Base-by-base conservation (phyloP, 2,113 vertebrate species). In the Dascyllus trimaculatus region DNA sequence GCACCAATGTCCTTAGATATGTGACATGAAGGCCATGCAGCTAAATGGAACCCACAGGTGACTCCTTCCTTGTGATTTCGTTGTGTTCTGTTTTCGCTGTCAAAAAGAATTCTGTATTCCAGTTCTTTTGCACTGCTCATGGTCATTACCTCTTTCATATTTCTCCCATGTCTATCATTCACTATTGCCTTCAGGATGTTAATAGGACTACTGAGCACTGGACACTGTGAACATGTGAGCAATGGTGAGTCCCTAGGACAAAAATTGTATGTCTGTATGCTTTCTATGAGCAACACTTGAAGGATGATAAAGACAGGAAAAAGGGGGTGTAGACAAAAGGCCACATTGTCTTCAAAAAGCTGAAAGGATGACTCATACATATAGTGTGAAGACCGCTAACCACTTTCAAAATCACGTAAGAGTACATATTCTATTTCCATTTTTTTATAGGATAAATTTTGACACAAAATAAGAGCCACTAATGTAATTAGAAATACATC, bases 21-120 rank as follows among this genome's bases (percentile, higher is more conserved):
- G 83, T 92, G 89, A 92, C 90, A 88, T 91, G 88, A 92, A 93
- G 88, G 91, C 90, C 90, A 80, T 88, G 84, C 82, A 83, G 90
- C 85, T 73, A 85, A 88, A 89, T 87, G 80, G 83, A 88, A 88
- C 88, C 85, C 70, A 89, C 82, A 89, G 90, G 88, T 86, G 90
- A 84, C 85, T 91, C 75, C 21, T 52, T 57, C 4, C 29, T 68
- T 29, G 25, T 56, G 15, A 52, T 64, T 74, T 56, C 56, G 7
- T 66, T 56, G 49, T 70, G 52, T n/a, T 71, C 67, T 29, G 3
- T 46, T 77, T 62, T 60, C 6, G 11, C 25, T 21, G 38, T 56
- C 21, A 15, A 49, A 62, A 54, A 35, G 2, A 35, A 35, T 9
- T 21, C 11, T 25, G 38, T 35, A 17, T 2, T 24, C 45, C 17